Evolutionary conservation across 2,888 invertebrate genomes (phyloP).

Genomic region (Machimus rusticus): DNA sequence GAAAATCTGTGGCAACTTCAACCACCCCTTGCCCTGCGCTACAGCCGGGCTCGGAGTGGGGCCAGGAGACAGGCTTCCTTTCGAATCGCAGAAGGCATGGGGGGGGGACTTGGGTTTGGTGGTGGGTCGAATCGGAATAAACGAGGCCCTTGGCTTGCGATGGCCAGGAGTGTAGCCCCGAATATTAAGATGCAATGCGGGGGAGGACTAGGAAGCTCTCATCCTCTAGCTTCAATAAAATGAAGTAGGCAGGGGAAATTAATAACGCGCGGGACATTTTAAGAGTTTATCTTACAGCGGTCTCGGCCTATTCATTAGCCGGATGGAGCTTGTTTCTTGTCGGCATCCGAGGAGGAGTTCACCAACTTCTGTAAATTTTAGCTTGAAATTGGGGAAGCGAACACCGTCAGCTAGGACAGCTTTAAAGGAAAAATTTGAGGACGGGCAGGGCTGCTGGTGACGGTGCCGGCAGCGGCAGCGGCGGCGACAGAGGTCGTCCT

Average conservation of each 20-base stretch:
- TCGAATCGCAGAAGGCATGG: background rate
- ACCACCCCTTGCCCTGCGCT: background rate
- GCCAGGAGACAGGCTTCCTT: background rate
- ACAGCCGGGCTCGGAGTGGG: background rate
- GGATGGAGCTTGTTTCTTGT: background rate
- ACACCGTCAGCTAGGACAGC: background rate
- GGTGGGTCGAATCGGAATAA: background rate
- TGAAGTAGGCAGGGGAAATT: slow-evolving; percentile 27
- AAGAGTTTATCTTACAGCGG: slow-evolving; percentile 27
- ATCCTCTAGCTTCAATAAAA: background rate
- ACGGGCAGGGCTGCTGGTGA: background rate
- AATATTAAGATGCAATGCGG: background rate
- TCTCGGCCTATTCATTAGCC: slow-evolving; percentile 12
- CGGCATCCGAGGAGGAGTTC: background rate
- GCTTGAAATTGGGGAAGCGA: background rate
- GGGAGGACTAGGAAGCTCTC: background rate
- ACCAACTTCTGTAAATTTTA: background rate
- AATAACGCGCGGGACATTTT: slow-evolving; percentile 27
- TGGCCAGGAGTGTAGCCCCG: background rate
- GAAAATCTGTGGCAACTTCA: slow-evolving; percentile 31
- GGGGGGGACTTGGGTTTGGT: background rate
- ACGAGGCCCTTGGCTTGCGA: background rate
- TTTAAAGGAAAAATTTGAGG: background rate
- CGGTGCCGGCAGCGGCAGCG: background rate
- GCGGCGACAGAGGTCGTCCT: background rate